A percentile compares a stretch with the other conserved stretches of the same genome.
Evolutionary conservation across 2,888 invertebrate genomes (phyloP).

Genomic region (Apamea crenata): DNA sequence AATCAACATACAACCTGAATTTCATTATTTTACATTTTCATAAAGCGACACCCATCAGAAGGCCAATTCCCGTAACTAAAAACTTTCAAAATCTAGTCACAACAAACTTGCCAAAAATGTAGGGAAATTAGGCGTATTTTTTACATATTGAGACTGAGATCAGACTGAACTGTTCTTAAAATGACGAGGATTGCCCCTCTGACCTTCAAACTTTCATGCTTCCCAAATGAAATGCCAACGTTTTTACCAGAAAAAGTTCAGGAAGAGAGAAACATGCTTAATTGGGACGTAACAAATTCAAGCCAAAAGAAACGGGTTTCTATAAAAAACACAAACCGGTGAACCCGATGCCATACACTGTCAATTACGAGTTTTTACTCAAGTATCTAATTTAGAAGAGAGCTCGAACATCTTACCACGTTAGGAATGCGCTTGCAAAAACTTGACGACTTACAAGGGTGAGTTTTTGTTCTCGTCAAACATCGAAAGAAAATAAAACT

Average conservation of each 20-base stretch:
- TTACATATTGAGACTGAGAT: no score
- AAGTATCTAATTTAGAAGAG: neutral
- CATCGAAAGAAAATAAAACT: neutral
- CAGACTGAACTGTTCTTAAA: no score
- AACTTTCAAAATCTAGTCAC: no score
- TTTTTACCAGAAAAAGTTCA: neutral
- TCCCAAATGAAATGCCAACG: neutral
- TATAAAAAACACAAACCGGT: neutral
- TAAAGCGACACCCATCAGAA: no score
- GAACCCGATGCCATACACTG: neutral
- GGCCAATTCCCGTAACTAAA: no score
- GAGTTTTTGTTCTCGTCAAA: neutral
- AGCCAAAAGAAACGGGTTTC: neutral
- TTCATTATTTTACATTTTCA: no score
- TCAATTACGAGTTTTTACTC: conserved; percentile 7
- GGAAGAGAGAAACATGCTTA: neutral
- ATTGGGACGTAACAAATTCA: neutral
- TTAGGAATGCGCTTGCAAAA: conserved; percentile 6
- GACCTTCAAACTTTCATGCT: neutral
- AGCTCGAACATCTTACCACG: neutral
- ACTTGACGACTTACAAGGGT: neutral
- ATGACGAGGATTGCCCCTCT: neutral
- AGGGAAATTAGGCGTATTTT: no score
- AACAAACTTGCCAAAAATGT: no score
- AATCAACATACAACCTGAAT: no score